phyloP scores from a whole-genome alignment of 2,113 vertebrate species.

The Xyrauchen texanus region DNA sequence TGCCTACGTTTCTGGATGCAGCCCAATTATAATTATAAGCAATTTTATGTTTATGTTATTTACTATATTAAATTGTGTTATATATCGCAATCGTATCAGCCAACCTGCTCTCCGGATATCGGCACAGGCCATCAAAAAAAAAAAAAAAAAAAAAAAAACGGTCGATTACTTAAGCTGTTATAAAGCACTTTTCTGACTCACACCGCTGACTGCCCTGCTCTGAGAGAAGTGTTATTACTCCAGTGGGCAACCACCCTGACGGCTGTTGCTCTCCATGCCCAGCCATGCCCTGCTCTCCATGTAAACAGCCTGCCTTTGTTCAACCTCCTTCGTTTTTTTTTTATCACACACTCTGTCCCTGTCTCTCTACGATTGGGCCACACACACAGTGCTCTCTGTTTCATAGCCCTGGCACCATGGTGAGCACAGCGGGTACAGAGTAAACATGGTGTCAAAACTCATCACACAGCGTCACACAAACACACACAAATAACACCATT shows the following conservation, averaged over 20 bases:
- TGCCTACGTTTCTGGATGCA: no score
- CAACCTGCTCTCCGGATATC: no score
- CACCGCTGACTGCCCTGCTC: background rate
- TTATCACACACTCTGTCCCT: background rate
- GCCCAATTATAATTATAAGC: no score
- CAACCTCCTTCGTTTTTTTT: background rate
- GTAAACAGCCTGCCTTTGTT: constrained; percentile 51
- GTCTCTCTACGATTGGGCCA: constrained; percentile 17
- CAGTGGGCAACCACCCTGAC: background rate
- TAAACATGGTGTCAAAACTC: constrained; percentile 46
- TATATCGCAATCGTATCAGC: no score
- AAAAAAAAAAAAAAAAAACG: no score
- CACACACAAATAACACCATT: constrained; percentile 11
- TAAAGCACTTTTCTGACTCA: background rate
- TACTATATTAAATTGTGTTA: no score
- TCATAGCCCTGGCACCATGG: constrained; percentile 37
- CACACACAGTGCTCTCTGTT: constrained; percentile 56
- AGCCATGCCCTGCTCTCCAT: constrained; percentile 16
- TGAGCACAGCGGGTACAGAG: constrained; percentile 38
- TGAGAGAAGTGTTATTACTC: background rate
- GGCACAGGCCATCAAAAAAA: no score
- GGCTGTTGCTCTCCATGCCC: constrained; percentile 13
- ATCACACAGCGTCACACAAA: background rate
- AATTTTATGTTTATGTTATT: no score
- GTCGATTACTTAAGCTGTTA: no score